Evolutionary conservation across 2,888 invertebrate species (phyloP).

Genomic region (Busseola fusca): DNA sequence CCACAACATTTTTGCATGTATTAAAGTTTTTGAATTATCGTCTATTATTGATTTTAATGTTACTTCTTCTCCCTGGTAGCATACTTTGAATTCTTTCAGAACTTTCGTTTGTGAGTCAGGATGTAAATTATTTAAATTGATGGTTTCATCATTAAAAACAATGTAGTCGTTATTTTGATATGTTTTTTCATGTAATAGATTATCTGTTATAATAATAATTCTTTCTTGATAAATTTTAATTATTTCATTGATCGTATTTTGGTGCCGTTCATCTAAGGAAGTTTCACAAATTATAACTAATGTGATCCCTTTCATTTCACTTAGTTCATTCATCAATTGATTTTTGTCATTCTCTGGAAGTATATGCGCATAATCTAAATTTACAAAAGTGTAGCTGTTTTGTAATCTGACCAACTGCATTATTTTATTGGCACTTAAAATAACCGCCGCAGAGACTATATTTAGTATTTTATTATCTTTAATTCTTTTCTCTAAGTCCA

Average conservation of each 20-base stretch:
- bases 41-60: conserved; percentile 59
- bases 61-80: conserved; percentile 65
- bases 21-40: conserved; percentile 52
- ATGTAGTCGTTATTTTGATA: conserved; percentile 36
- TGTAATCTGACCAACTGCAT: conserved; percentile 55
- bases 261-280: conserved; percentile 43
- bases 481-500: conserved; percentile 51
- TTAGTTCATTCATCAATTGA: conserved; percentile 64
- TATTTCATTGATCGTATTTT: conserved; percentile 62
- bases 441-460: conserved; percentile 59
- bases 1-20: conserved; percentile 60
- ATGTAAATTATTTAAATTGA: conserved; percentile 59
- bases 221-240: conserved; percentile 54
- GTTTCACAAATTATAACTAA: conserved; percentile 66
- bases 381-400: conserved; percentile 62
- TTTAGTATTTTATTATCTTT: conserved; percentile 53
- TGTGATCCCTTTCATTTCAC: conserved; percentile 52
- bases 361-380: conserved; percentile 66
- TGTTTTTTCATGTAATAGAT: conserved; percentile 45
- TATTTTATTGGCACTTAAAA: conserved; percentile 66
- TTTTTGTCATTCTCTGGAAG: conserved; percentile 64
- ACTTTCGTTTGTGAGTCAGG: conserved; percentile 57
- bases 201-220: conserved; percentile 62
- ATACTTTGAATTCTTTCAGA: conserved; percentile 55
- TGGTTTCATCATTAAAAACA: conserved; percentile 53